Percentiles rank a stretch among this genome's conserved stretches.
Conservation (phyloP, 2,797 vertebrate species). For the Acridotheres tristis region DNA sequence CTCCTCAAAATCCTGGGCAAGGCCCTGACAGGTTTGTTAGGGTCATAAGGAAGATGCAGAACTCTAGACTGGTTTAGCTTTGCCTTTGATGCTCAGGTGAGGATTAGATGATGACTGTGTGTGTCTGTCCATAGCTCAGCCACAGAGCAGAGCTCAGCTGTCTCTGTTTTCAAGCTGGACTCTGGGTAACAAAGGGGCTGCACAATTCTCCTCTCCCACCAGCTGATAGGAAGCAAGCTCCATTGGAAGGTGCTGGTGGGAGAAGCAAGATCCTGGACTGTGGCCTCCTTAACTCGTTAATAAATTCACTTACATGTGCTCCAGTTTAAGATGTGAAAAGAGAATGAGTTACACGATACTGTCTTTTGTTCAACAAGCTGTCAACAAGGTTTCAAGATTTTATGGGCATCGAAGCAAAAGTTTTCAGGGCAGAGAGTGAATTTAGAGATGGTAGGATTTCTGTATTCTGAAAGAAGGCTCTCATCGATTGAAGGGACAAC, state of each 20-base stretch:
- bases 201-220: not conserved
- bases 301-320: not conserved
- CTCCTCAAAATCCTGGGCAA: not conserved
- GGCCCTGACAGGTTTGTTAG: not conserved
- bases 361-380: not conserved
- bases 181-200: not conserved
- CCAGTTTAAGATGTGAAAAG: not conserved
- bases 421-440: not conserved
- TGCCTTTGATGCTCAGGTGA: not conserved
- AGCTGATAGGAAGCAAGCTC: not conserved
- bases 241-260: not conserved
- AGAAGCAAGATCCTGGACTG: not conserved
- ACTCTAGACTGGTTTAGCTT: not conserved
- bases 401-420: not conserved
- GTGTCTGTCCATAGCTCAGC: not conserved
- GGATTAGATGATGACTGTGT: not conserved
- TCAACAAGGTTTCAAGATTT: not conserved
- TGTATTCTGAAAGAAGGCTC: not conserved
- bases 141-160: not conserved
- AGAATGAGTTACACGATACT: fast-evolving
- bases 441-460: not conserved
- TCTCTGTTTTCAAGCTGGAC: not conserved
- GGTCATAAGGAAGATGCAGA: not conserved
- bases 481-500: not conserved
- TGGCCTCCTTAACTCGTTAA: not conserved